Percentiles rank a stretch among this genome's conserved stretches.
Conservation (phyloP, 2,888 invertebrate genomes). For the Lacanobia oleracea region DNA sequence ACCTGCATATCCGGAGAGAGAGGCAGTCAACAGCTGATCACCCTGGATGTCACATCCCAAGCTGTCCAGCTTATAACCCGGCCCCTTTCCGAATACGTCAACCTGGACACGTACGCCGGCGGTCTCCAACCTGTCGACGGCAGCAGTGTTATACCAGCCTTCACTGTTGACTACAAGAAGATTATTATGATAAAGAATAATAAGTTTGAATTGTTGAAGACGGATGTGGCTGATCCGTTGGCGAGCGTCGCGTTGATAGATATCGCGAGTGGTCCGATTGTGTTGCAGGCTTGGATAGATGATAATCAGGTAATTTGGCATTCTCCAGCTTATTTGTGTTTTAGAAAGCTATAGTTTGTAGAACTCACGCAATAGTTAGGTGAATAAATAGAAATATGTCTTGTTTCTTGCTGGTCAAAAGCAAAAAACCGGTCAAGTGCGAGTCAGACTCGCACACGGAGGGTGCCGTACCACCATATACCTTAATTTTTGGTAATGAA, state of each 20-base stretch:
- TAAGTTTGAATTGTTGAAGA: constrained; percentile 75
- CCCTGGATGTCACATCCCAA: constrained; percentile 91
- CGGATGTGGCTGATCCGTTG: constrained; percentile 72
- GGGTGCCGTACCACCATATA: too few relatives aligned
- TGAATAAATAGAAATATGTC: too few relatives aligned
- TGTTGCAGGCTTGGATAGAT: constrained; percentile 83
- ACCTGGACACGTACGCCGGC: constrained; percentile 67
- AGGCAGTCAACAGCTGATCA: constrained; percentile 89
- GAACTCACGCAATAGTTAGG: too few relatives aligned
- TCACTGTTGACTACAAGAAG: constrained; percentile 81
- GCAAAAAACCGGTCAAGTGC: too few relatives aligned
- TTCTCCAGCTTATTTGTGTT: too few relatives aligned
- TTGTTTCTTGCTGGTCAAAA: too few relatives aligned
- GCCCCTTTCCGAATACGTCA: constrained; percentile 80
- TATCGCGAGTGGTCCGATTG: constrained; percentile 74
- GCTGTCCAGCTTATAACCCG: constrained; percentile 87
- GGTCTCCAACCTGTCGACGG: constrained; percentile 77
- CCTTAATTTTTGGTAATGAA: too few relatives aligned
- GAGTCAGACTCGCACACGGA: too few relatives aligned
- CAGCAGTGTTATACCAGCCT: constrained; percentile 79
- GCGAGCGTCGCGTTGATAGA: constrained; percentile 82
- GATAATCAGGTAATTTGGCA: constrained; percentile 52
- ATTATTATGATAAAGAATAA: constrained; percentile 81
- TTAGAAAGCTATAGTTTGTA: too few relatives aligned
- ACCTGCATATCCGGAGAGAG: constrained; percentile 91